Evolutionary conservation across 2,113 vertebrate genomes (phyloP).

Genomic region (Gnathonemus echidnorhynchus): DNA sequence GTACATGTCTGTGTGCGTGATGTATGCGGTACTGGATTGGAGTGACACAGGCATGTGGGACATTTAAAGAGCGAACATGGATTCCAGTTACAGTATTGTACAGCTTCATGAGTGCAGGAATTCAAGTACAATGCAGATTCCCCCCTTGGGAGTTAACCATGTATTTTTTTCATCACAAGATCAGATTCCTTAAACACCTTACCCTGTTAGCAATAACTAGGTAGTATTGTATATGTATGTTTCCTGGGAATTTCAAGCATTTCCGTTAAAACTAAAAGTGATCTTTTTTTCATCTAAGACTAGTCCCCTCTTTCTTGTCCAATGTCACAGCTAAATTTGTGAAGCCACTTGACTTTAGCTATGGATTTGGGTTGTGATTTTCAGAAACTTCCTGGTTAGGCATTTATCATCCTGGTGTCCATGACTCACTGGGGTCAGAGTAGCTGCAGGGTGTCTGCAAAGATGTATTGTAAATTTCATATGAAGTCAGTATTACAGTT

Average conservation of each 20-base stretch:
- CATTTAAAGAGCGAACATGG: neutral
- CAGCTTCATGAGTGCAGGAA: neutral
- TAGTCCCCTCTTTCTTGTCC: neutral
- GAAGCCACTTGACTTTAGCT: neutral
- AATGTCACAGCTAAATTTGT: neutral
- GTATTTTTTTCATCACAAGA: neutral
- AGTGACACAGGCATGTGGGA: neutral
- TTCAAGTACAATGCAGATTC: neutral
- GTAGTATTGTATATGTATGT: neutral
- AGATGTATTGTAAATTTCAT: neutral
- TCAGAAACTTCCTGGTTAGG: neutral
- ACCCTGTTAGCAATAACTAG: neutral
- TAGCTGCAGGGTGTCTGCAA: neutral
- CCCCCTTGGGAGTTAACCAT: neutral
- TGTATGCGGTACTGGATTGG: neutral
- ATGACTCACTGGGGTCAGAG: neutral
- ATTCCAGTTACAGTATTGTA: neutral
- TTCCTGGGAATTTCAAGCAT: neutral
- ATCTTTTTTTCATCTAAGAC: neutral
- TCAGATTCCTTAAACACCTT: neutral
- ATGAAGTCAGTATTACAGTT: neutral
- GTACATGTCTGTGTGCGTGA: conserved; percentile 17
- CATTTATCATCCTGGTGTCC: neutral
- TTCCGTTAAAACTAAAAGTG: neutral
- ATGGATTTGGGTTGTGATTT: neutral